Base-by-base conservation (phyloP, 2,797 vertebrate genomes). In the Lagorchestes hirsutus region DNA sequence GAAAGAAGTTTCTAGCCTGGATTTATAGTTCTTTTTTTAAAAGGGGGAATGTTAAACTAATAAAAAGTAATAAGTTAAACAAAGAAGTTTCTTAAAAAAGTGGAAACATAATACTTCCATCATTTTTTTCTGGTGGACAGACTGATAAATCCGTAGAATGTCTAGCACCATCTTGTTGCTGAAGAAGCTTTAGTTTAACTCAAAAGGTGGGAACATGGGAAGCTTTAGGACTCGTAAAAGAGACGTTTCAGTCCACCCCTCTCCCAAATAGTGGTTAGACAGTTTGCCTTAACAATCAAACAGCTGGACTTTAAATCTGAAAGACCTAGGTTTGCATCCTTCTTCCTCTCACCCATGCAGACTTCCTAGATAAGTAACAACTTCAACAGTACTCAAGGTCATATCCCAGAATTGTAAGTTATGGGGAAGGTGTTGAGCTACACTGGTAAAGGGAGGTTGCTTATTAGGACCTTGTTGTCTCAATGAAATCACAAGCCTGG, bases 1-100 rank as follows among this genome's bases (percentile, higher is more conserved):
- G 55, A 96, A 90, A 95, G 52, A 97, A 67, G 59, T 54, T 56
- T 10, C 46, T 91, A 93, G 50, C 59, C 54, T 90, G 14, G 52
- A 91, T 90, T 95, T 96, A 82, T 90, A 52, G 67, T 94, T 93
- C 94, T 94, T 93, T 9, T 90, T 91, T 90, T 22, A 55, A 24
- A 54, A 55, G 95, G 34, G 52, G 52, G 52, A 52, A 92, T 93
- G 74, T 90, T 58, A 97, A 55, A 94, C 16, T 57, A 46, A 93
- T 92, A 57, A 92, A 95, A 97, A 94, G n/a, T 59, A 9, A 93
- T 91, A 50, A 93, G 13, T 54, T 94, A 94, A 92, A 93, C 9
- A 55, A 91, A 91, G 54, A 96, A 92, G 29, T 55, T 93, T 31
- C 90, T 58, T 96, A 55, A 91, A 87, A 91, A 56, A 92, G 46